Base-by-base conservation (phyloP, 2,113 vertebrate genomes). In the Protomyctophum bolini region DNA sequence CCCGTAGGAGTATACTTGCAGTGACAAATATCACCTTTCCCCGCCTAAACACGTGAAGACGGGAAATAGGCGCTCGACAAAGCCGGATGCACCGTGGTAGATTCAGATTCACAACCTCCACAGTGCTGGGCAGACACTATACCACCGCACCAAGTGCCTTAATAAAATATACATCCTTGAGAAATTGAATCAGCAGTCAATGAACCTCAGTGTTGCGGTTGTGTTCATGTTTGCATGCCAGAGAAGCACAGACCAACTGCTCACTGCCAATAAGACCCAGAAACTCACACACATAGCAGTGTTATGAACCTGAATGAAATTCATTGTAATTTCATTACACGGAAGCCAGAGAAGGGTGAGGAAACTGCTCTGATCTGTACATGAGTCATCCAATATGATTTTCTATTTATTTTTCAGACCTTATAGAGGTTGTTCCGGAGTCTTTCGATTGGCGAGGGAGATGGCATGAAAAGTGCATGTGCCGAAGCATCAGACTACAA, bases 161-260 rank as follows among this genome's bases (percentile, higher is more conserved):
- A 41, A 41, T 41, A 41, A 41, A 75, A 48, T 58, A 74, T 54
- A 62, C 74, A 68, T 85, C 73, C 66, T 7, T 58, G 76, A 83
- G 67, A 72, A 3, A 41, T 3, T 41, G 3, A 41, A 6, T 73
- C 56, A 48, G 48, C 59, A 63, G 68, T 81, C 73, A 46, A 41
- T 65, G 77, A 73, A 86, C 68, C 66, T 79, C 61, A 87, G 79
- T 83, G 79, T 70, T 82, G 81, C 2, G 81, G 81, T 79, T 81
- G 86, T 83, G 83, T 79, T 86, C 83, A 84, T 84, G 78, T 72
- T 57, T 79, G 70, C 50, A 68, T 86, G 84, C 83, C 86, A 86
- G 71, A 84, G 79, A 86, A 83, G 82, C 73, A 77, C 75, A 83
- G 69, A 73, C 58, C 72, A 75, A 76, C 66, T 78, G 83, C 70